Evolutionary conservation across 2,888 invertebrate genomes (phyloP).

Genomic region (Coenonympha arcania): DNA sequence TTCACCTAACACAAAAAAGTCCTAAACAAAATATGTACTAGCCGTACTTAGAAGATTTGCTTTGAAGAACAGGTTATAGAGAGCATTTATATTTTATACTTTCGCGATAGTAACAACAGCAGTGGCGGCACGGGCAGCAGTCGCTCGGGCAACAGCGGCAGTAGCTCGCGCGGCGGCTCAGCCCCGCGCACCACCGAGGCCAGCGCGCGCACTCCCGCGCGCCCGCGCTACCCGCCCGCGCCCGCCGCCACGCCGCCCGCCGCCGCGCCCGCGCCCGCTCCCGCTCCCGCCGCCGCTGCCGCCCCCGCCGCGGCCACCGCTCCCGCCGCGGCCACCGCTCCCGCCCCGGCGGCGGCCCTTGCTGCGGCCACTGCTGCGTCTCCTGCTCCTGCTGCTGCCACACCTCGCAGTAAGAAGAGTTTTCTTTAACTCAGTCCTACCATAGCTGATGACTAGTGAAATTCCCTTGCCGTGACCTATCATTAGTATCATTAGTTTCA

Average conservation of each 20-base stretch:
- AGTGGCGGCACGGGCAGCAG: conserved; percentile 44
- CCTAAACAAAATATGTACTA: no score
- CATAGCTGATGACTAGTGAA: no score
- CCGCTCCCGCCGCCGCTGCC: conserved; percentile 33
- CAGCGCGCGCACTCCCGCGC: conserved; percentile 34
- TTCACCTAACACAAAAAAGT: no score
- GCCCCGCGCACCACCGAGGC: conserved; percentile 54
- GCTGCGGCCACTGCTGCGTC: conserved; percentile 46
- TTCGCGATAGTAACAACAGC: conserved; percentile 44
- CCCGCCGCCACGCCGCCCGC: conserved; percentile 49
- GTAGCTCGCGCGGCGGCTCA: conserved; percentile 66
- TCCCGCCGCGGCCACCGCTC: conserved; percentile 26
- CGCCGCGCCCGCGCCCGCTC: conserved; percentile 39
- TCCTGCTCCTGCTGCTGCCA: conserved; percentile 29
- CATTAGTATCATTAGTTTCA: no score
- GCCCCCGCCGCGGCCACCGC: conserved; percentile 38
- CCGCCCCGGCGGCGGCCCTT: conserved; percentile 33
- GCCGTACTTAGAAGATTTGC: no score
- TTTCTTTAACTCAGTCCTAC: no score
- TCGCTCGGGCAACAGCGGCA: conserved; percentile 50
- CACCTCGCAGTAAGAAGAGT: background rate
- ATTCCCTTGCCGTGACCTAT: no score
- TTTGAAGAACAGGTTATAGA: background rate
- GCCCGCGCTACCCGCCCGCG: conserved; percentile 31
- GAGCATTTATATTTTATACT: background rate